These are phyloP conservation scores for Laodelphax striatellus DNA, from an alignment of 1,140 invertebrate species.

Conservation along the genomic window DNA sequence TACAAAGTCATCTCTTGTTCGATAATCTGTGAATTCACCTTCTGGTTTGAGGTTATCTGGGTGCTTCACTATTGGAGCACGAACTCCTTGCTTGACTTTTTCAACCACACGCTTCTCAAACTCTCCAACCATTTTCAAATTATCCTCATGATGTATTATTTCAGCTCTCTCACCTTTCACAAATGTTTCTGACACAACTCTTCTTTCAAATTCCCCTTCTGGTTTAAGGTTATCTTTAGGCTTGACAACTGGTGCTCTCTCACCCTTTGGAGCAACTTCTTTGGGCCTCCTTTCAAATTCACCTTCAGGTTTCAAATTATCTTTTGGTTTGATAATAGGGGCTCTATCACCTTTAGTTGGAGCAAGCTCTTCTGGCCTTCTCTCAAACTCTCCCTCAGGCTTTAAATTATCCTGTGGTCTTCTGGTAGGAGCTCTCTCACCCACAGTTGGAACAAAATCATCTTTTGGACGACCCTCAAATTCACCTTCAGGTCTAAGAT, in stretches of 20 bases:
- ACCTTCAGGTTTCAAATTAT: constrained; percentile 45
- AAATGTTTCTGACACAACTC: constrained; percentile 18
- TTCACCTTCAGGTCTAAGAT: constrained; percentile 42
- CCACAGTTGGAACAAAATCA: constrained; percentile 23
- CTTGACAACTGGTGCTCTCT: constrained; percentile 38
- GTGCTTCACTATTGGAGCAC: constrained; percentile 30
- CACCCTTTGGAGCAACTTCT: constrained; percentile 36
- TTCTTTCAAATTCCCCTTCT: constrained; percentile 35
- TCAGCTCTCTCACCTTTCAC: constrained; percentile 41
- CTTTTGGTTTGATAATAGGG: constrained; percentile 27
- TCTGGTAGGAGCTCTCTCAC: constrained; percentile 20
- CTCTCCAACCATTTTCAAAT: constrained; percentile 47
- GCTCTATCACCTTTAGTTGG: constrained; percentile 27
- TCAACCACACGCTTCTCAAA: constrained; percentile 33
- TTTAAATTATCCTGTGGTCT: constrained; percentile 31
- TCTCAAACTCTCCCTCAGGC: constrained; percentile 44
- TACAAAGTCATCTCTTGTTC: constrained; percentile 30
- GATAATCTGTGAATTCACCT: constrained; percentile 37
- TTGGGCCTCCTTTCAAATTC: constrained; percentile 36
- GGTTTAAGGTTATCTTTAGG: constrained; percentile 43
- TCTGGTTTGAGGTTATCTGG: constrained; percentile 45
- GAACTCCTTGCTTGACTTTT: constrained; percentile 19
- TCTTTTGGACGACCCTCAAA: constrained; percentile 28
- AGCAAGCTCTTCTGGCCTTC: constrained; percentile 26
- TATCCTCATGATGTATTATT: constrained; percentile 46